phyloP scores from a whole-genome alignment of 1,140 invertebrate species.

The Zaprionus camerounensis region DNA sequence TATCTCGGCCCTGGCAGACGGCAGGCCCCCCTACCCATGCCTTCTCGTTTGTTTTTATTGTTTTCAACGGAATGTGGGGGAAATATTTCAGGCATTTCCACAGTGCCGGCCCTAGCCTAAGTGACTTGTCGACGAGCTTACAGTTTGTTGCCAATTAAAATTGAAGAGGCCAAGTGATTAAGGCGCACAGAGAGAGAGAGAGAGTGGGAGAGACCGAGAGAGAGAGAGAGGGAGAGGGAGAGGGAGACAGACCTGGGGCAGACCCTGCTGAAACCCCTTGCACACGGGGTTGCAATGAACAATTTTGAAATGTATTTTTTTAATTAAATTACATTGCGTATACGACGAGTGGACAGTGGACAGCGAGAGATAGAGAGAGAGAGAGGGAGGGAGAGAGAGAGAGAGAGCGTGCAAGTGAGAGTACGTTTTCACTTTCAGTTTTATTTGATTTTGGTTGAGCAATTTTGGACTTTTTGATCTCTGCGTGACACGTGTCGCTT shows the following conservation, averaged over 20 bases:
- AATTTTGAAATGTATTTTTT: constrained; percentile 41
- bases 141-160: constrained; percentile 81
- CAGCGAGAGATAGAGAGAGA: not conserved
- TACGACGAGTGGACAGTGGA: constrained; percentile 65
- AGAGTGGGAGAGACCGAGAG: not conserved
- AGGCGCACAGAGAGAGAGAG: constrained; percentile 32
- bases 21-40: constrained; percentile 5
- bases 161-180: constrained; percentile 78
- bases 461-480: constrained; percentile 75
- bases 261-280: constrained; percentile 10
- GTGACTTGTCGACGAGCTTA: constrained; percentile 50
- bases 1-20: constrained; percentile 39
- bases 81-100: constrained; percentile 41
- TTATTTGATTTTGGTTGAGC: constrained; percentile 76
- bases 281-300: not conserved
- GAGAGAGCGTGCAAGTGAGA: constrained; percentile 1
- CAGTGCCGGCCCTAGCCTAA: constrained; percentile 39
- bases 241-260: not conserved
- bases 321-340: constrained; percentile 83
- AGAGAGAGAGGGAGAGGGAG: not conserved
- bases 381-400: not conserved
- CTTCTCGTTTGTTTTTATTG: constrained; percentile 65
- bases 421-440: constrained; percentile 58
- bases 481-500: constrained; percentile 61
- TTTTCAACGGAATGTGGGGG: constrained; percentile 54